Evolutionary conservation across 2,113 vertebrate genomes (phyloP).

Genomic region (Toxotes chatareus): DNA sequence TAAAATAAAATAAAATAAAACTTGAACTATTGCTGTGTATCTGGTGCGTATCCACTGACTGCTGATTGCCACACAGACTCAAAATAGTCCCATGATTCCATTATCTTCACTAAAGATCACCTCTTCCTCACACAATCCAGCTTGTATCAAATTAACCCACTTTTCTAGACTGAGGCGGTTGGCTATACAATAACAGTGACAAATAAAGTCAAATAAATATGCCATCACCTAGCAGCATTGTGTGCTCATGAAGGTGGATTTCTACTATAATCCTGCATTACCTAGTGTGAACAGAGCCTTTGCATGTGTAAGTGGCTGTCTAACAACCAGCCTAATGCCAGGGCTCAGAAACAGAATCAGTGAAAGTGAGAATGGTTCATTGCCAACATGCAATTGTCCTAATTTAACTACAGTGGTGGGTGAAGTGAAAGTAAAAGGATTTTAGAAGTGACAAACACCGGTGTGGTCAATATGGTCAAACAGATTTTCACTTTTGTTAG

Average conservation of each 20-base stretch:
- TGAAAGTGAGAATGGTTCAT: slow-evolving; percentile 12
- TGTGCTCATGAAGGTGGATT: slow-evolving; percentile 14
- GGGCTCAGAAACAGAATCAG: slow-evolving; percentile 14
- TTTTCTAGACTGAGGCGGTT: slow-evolving; percentile 5
- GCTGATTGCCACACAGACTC: no score
- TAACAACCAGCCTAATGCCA: slow-evolving; percentile 37
- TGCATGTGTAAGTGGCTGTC: slow-evolving; percentile 23
- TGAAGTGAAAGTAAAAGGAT: slow-evolving; percentile 29
- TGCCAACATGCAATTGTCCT: slow-evolving; percentile 20
- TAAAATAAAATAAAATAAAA: no score
- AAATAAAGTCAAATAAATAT: background rate
- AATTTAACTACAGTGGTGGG: slow-evolving; percentile 24
- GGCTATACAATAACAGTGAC: background rate
- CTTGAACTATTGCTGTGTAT: background rate
- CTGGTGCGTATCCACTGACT: background rate
- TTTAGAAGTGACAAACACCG: slow-evolving; percentile 28
- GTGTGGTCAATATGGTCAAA: slow-evolving; percentile 33
- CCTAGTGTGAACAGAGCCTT: slow-evolving; percentile 16
- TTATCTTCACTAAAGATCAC: background rate
- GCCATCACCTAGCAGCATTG: background rate
- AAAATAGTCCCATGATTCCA: background rate
- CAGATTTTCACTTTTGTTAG: background rate
- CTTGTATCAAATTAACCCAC: slow-evolving; percentile 33
- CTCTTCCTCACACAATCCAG: background rate
- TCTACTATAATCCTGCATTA: slow-evolving; percentile 13